A percentile compares a stretch with the other conserved stretches of the same genome.
phyloP scores from a whole-genome alignment of 2,113 vertebrate species.

The Oryzias melastigma region DNA sequence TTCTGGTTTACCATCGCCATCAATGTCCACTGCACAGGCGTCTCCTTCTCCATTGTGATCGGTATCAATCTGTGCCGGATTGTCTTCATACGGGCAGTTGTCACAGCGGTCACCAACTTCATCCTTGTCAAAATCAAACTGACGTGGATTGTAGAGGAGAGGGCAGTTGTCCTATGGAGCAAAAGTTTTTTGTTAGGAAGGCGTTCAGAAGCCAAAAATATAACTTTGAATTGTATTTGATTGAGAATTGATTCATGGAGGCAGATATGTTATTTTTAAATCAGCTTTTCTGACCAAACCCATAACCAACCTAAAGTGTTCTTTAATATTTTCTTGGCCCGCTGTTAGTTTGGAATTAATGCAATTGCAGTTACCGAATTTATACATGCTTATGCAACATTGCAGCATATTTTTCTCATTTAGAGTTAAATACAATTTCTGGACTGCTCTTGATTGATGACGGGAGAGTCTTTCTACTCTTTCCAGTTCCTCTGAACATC shows the following conservation, averaged over 20 bases:
- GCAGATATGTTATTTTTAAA: background rate
- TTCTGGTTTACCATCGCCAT: slow-evolving; percentile 87
- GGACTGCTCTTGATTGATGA: no score
- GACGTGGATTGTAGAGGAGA: slow-evolving; percentile 93
- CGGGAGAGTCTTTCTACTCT: no score
- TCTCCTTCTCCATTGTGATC: slow-evolving; percentile 94
- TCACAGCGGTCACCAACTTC: slow-evolving; percentile 96
- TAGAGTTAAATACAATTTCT: no score
- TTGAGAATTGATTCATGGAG: background rate
- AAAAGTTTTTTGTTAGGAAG: slow-evolving; percentile 10
- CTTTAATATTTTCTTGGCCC: no score
- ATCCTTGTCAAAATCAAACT: slow-evolving; percentile 95
- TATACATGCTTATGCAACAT: no score
- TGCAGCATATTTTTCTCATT: no score
- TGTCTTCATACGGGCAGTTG: slow-evolving; percentile 95
- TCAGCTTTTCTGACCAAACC: no score
- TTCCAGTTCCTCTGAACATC: no score
- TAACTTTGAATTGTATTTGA: background rate
- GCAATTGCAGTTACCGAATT: no score
- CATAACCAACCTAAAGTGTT: no score
- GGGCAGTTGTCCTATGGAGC: slow-evolving; percentile 89
- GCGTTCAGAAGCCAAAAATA: background rate
- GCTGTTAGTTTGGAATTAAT: no score
- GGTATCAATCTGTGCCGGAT: slow-evolving; percentile 94
- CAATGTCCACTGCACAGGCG: slow-evolving; percentile 92